These are phyloP conservation scores for Archips crataeganus DNA, from an alignment of 2,888 invertebrate genomes.

Conservation along the genomic window DNA sequence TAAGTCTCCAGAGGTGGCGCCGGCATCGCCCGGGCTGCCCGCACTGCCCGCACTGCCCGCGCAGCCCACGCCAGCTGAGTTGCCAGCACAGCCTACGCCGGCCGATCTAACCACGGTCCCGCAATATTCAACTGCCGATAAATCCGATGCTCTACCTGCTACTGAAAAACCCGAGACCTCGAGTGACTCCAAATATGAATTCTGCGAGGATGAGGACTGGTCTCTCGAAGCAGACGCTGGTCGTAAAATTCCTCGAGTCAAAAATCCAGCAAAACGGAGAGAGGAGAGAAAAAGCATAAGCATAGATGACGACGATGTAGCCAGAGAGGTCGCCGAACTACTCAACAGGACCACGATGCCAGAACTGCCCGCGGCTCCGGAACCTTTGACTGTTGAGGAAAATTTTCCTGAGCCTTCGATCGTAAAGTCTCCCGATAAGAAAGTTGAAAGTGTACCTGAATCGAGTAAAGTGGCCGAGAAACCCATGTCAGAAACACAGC, in stretches of 20 bases:
- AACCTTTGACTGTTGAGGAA: slow-evolving; percentile 81
- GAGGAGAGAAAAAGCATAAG: slow-evolving; percentile 75
- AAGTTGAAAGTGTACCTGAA: slow-evolving; percentile 55
- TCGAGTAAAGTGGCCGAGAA: slow-evolving; percentile 54
- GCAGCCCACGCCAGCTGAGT: slow-evolving; percentile 70
- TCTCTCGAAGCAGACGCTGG: slow-evolving; percentile 83
- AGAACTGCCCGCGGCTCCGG: slow-evolving; percentile 83
- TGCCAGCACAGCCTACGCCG: slow-evolving; percentile 56
- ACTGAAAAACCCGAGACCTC: slow-evolving; percentile 77
- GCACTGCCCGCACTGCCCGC: slow-evolving; percentile 64
- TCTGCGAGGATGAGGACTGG: slow-evolving; percentile 90
- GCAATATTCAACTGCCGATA: slow-evolving; percentile 50
- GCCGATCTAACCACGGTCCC: slow-evolving; percentile 64
- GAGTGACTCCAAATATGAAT: slow-evolving; percentile 91
- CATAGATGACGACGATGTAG: slow-evolving; percentile 79
- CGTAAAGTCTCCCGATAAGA: slow-evolving; percentile 81
- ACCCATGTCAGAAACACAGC: slow-evolving; percentile 51
- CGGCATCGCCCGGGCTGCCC: slow-evolving; percentile 65
- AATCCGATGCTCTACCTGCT: slow-evolving; percentile 53
- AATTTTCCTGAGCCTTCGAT: slow-evolving; percentile 85
- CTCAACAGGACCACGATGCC: slow-evolving; percentile 87
- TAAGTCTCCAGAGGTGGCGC: slow-evolving; percentile 62
- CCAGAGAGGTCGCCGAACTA: slow-evolving; percentile 86
- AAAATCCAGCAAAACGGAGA: slow-evolving; percentile 73
- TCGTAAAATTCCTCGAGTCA: slow-evolving; percentile 88